Base-by-base conservation (phyloP, 1,140 invertebrate species). In the Heliconius hermathena region DNA sequence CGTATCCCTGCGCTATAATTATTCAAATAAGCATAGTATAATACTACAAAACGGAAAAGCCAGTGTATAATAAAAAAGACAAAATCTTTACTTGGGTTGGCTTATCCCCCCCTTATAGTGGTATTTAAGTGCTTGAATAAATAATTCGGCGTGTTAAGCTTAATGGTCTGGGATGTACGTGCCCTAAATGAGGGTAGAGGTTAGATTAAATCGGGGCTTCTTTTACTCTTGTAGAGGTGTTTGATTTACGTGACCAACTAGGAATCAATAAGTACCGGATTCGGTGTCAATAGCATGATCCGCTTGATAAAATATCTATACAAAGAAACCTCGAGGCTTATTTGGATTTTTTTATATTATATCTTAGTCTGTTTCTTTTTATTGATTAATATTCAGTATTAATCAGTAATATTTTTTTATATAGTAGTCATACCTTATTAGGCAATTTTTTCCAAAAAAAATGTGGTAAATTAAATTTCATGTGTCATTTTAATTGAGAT, bases 91-190 rank as follows among this genome's bases (percentile, higher is more conserved):
- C 71, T 66, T 22, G 72, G 29, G 49, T 38, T 29, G 70, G 70
- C 49, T 81, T 75, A 74, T 78, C 66, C 54, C 71, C 66, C 54
- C 57, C 60, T 71, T 74, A 77, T 76, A 77, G 77, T 81, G 70
- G 74, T 78, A 74, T 81, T 74, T 33, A 80, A 84, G 81, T 83
- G 79, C 82, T 80, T 81, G 83, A 85, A 86, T 88, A 86, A 87
- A 86, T 86, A 89, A 87, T 88, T 83, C 81, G 76, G 80, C 77
- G 77, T 84, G 82, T 84, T 82, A 84, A 82, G 83, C 82, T 83
- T 86, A 86, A 85, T 88, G 86, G 81, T 79, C 81, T 74, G 77
- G 77, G 71, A 77, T 54, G 72, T 78, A 81, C 83, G 86, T 84
- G 85, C 71, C 73, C 73, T 46, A 85, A 82, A 82, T 87, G 79